These are phyloP conservation scores for Zophobas atratus DNA, from an alignment of 1,140 invertebrate genomes.

Conservation along the genomic window DNA sequence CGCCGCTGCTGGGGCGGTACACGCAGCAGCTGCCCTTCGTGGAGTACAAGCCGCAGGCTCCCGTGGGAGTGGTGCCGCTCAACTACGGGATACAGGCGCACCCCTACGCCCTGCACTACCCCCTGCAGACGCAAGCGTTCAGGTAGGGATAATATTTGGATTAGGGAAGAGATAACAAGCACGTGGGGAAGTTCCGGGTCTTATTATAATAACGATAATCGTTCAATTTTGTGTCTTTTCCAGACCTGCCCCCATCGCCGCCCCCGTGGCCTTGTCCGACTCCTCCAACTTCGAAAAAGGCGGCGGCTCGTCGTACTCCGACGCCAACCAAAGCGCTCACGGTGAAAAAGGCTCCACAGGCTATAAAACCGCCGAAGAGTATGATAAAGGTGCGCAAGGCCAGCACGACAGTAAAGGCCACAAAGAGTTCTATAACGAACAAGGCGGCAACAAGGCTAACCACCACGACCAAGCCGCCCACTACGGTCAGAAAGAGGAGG, in stretches of 20 bases:
- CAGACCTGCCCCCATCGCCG: constrained; percentile 4
- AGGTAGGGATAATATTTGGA: constrained; percentile 20
- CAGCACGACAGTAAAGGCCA: constrained; percentile 67
- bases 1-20: constrained; percentile 30
- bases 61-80: background rate
- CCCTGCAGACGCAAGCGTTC: constrained; percentile 2
- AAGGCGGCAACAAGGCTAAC: constrained; percentile 65
- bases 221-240: background rate
- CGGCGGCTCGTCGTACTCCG: constrained; percentile 27
- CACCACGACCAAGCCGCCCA: constrained; percentile 66
- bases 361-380: constrained; percentile 67
- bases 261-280: background rate
- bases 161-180: background rate
- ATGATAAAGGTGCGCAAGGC: constrained; percentile 68
- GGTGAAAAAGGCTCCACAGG: constrained; percentile 68
- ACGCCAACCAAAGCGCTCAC: constrained; percentile 56
- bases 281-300: constrained; percentile 28
- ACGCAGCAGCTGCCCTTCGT: constrained; percentile 22
- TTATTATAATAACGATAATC: background rate
- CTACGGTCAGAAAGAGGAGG: constrained; percentile 64
- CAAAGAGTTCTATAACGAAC: constrained; percentile 67
- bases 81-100: constrained; percentile 2
- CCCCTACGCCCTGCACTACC: constrained; percentile 33
- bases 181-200: background rate
- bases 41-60: constrained; percentile 29